Percentiles rank a stretch among this genome's conserved stretches.
Conservation (phyloP, 2,113 vertebrate species). For the Casuarius casuarius region DNA sequence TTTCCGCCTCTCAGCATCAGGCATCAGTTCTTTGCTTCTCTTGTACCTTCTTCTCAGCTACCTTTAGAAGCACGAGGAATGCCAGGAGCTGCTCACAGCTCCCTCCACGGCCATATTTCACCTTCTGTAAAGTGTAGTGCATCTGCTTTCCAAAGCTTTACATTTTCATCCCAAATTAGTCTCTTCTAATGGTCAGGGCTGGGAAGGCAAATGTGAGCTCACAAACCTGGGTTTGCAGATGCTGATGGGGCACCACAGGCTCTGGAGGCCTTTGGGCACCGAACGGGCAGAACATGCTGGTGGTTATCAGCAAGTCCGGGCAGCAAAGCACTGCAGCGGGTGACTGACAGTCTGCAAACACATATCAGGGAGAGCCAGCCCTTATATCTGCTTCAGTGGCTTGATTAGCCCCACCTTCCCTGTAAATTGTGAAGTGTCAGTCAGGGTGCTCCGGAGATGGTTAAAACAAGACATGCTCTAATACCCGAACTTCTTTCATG, state of each 20-base stretch:
- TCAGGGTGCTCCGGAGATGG: conserved; percentile 63
- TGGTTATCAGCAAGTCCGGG: conserved; percentile 72
- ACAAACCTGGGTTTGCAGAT: neutral
- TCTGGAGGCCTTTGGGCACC: conserved; percentile 69
- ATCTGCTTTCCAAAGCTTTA: neutral
- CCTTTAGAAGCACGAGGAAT: neutral
- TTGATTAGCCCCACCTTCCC: conserved; percentile 77
- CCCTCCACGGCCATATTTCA: neutral
- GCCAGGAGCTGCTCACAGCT: neutral
- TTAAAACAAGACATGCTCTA: conserved; percentile 65
- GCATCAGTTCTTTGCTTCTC: neutral
- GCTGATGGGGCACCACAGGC: neutral
- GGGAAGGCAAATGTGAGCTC: neutral
- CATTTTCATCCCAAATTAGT: neutral
- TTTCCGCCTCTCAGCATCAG: neutral
- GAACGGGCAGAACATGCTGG: conserved; percentile 52
- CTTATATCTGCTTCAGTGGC: conserved; percentile 71
- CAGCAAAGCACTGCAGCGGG: conserved; percentile 49
- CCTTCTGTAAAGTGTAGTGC: fast-evolving
- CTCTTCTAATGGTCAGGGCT: neutral
- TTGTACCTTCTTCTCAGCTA: neutral
- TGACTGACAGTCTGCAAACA: conserved; percentile 68
- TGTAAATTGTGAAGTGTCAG: conserved; percentile 76
- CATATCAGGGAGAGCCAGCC: conserved; percentile 51
- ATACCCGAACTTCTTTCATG: conserved; percentile 67